Evolutionary conservation across 2,797 vertebrate genomes (phyloP).

Genomic region (Lepus townsendii): DNA sequence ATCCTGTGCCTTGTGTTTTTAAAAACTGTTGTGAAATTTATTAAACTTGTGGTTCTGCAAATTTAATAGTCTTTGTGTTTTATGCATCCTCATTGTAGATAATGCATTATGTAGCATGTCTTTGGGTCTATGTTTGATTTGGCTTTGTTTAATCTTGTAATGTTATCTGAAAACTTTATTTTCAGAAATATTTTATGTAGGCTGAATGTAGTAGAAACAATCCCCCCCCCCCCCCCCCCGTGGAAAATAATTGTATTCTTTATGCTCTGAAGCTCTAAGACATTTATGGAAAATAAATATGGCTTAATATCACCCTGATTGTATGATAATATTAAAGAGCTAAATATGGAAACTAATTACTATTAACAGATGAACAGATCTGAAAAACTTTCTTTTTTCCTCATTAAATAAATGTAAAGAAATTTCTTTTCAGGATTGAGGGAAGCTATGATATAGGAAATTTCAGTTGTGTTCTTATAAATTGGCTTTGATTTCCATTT

Average conservation of each 20-base stretch:
- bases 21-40: slow-evolving; percentile 45
- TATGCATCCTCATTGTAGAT: slow-evolving; percentile 22
- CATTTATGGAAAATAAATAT: slow-evolving; percentile 54
- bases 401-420: slow-evolving; percentile 32
- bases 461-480: slow-evolving; percentile 26
- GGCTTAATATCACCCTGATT: slow-evolving; percentile 7
- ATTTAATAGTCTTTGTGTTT: slow-evolving; percentile 47
- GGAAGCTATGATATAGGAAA: slow-evolving; percentile 18
- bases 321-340: slow-evolving; percentile 42
- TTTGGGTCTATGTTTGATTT: slow-evolving; percentile 40
- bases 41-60: neutral
- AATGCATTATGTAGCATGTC: slow-evolving; percentile 20
- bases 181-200: slow-evolving; percentile 57
- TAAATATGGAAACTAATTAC: slow-evolving; percentile 39
- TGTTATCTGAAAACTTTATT: slow-evolving; percentile 52
- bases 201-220: slow-evolving; percentile 15
- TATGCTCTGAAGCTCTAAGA: neutral
- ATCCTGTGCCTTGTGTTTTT: neutral
- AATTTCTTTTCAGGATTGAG: slow-evolving; percentile 51
- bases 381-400: slow-evolving; percentile 53
- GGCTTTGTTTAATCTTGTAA: slow-evolving; percentile 41
- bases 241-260: slow-evolving; percentile 49
- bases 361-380: slow-evolving; percentile 19
- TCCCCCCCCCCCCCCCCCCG: rapidly evolving
- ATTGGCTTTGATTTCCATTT: neutral